phyloP scores from a whole-genome alignment of 2,113 vertebrate species.

The Uropsilus gracilis region DNA sequence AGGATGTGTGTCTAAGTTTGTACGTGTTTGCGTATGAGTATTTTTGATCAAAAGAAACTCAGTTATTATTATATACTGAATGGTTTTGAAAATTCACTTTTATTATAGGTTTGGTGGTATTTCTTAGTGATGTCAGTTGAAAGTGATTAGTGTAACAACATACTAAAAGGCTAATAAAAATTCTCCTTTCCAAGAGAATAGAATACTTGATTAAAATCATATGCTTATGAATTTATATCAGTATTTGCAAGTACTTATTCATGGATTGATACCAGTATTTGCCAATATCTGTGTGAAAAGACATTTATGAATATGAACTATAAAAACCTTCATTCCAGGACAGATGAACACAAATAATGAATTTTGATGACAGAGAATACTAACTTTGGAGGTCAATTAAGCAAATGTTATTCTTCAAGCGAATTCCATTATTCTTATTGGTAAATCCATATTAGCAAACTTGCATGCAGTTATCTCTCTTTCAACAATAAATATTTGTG shows the following conservation, averaged over 20 bases:
- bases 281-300: neutral
- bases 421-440: neutral
- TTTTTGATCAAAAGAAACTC: conserved; percentile 10
- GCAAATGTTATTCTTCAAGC: neutral
- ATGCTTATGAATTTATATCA: neutral
- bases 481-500: conserved; percentile 23
- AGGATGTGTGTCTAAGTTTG: neutral
- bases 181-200: neutral
- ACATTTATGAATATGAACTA: conserved; percentile 13
- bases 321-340: neutral
- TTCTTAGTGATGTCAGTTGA: neutral
- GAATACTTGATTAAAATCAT: conserved; percentile 29
- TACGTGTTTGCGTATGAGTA: neutral
- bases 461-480: neutral
- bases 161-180: conserved; percentile 6
- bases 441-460: neutral
- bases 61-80: neutral
- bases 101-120: neutral
- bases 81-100: conserved; percentile 1
- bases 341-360: neutral
- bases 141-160: neutral
- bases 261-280: neutral
- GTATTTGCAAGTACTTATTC: neutral
- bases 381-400: neutral
- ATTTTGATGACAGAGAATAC: neutral